Evolutionary conservation across 2,888 invertebrate species (phyloP).

Genomic region (Tetragonisca angustula): DNA sequence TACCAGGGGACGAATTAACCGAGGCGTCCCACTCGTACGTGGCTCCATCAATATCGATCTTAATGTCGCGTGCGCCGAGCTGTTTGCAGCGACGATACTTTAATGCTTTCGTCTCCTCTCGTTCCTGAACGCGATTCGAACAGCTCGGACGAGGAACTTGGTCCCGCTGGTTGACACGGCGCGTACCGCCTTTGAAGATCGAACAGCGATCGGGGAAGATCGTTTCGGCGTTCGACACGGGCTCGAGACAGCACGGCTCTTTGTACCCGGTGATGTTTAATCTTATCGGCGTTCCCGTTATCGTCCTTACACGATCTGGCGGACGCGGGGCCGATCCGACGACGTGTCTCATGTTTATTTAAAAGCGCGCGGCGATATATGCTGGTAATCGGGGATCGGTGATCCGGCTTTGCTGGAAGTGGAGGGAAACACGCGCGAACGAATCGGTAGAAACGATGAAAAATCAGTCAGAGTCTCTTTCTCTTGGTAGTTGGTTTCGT

Average conservation of each 20-base stretch:
- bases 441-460: background rate
- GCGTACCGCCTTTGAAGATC: conserved; percentile 46
- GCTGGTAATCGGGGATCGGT: conserved; percentile 15
- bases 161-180: background rate
- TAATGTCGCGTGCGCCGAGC: conserved; percentile 23
- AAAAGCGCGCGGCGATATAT: conserved; percentile 47
- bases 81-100: conserved; percentile 43
- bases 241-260: conserved; percentile 28
- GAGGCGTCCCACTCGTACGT: conserved; percentile 4
- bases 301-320: conserved; percentile 58
- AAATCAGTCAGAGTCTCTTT: background rate
- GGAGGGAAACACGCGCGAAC: conserved; percentile 38
- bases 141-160: conserved; percentile 16
- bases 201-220: conserved; percentile 34
- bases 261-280: conserved; percentile 46
- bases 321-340: conserved; percentile 7
- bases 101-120: conserved; percentile 16
- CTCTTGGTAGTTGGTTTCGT: background rate
- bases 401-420: background rate
- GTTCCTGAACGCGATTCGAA: background rate
- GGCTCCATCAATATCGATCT: conserved; percentile 58
- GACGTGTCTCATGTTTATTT: conserved; percentile 70
- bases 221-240: conserved; percentile 30
- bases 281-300: conserved; percentile 51
- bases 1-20: conserved; percentile 4